Evolutionary conservation across 53 echinoderm and acorn worm genomes (phyloP).

Genomic region (Crossaster papposus): DNA sequence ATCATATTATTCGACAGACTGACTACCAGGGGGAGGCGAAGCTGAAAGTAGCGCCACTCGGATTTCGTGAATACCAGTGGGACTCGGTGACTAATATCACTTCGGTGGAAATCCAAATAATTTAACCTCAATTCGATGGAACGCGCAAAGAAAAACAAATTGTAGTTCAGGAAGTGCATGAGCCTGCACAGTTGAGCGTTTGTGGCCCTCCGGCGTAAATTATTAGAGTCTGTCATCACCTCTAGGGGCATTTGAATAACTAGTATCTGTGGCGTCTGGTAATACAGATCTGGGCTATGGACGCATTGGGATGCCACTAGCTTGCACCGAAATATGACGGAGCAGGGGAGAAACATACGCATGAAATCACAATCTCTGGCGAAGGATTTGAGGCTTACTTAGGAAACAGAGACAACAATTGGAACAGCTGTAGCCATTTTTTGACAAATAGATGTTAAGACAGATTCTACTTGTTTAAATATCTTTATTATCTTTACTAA

Average conservation of each 20-base stretch:
- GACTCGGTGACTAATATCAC: constrained; percentile 34
- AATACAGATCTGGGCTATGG: background rate
- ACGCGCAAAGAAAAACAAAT: background rate
- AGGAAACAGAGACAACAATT: background rate
- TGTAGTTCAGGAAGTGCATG: constrained; percentile 31
- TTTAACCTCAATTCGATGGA: constrained; percentile 33
- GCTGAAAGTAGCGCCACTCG: background rate
- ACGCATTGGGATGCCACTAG: constrained; percentile 1
- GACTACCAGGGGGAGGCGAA: background rate
- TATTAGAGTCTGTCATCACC: constrained; percentile 18
- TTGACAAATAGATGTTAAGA: no score
- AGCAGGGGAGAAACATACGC: background rate
- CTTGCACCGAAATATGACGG: background rate
- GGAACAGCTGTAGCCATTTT: background rate
- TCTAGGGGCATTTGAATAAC: constrained; percentile 32
- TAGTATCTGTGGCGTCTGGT: constrained; percentile 15
- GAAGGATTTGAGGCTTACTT: background rate
- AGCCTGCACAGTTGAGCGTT: constrained; percentile 21
- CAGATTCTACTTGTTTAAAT: no score
- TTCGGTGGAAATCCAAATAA: constrained; percentile 37
- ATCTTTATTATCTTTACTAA: no score
- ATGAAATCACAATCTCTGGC: background rate
- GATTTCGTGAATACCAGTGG: background rate
- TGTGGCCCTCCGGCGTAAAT: background rate
- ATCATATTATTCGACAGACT: background rate